Evolutionary conservation across 2,888 invertebrate genomes (phyloP).

Genomic region (Campoletis raptor): DNA sequence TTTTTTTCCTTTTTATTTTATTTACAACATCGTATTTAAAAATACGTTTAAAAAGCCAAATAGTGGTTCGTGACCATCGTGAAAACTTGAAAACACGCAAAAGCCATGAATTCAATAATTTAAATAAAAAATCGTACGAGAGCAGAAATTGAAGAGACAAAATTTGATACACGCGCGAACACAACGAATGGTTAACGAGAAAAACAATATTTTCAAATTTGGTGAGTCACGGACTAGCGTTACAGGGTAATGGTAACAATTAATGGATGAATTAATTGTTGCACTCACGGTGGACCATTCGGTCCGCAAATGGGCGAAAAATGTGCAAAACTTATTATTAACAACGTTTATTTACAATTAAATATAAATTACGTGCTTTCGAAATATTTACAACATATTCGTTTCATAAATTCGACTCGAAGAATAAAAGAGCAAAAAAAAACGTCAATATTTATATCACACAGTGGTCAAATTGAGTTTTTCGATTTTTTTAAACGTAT

Average conservation of each 20-base stretch:
- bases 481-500: neutral
- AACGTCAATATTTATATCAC: constrained; percentile 45
- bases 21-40: constrained; percentile 52
- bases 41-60: constrained; percentile 8
- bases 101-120: constrained; percentile 23
- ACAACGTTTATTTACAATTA: constrained; percentile 58
- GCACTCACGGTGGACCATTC: neutral
- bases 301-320: neutral
- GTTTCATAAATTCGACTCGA: constrained; percentile 13
- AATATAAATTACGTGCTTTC: constrained; percentile 19
- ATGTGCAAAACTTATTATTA: constrained; percentile 39
- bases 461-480: constrained; percentile 9
- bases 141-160: neutral
- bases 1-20: constrained; percentile 40
- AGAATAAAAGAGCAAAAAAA: neutral
- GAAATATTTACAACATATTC: constrained; percentile 55
- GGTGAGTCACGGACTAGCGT: constrained; percentile 51
- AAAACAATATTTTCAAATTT: constrained; percentile 50
- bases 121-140: constrained; percentile 9
- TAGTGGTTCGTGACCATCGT: constrained; percentile 24
- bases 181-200: constrained; percentile 24
- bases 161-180: neutral
- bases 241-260: constrained; percentile 34
- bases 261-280: constrained; percentile 36
- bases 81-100: neutral